Conservation (phyloP, 1,140 invertebrate species). For the Drosophila bifasciata region DNA sequence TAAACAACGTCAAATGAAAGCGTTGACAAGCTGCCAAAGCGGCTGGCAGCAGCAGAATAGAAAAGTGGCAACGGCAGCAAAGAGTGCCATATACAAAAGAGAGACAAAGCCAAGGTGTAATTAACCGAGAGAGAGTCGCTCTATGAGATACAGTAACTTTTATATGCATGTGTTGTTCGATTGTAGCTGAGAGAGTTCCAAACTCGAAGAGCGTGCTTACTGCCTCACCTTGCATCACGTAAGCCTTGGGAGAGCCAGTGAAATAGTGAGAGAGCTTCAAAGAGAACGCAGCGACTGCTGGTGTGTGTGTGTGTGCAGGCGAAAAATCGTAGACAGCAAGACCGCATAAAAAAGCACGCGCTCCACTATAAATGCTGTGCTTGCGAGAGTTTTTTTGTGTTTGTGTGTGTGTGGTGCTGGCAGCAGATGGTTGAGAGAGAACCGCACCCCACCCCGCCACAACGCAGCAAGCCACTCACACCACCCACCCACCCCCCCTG, state of each 20-base stretch:
- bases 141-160: too few relatives aligned
- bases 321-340: slow-evolving; percentile 31
- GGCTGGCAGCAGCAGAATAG: not conserved
- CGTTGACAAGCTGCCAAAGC: slow-evolving; percentile 60
- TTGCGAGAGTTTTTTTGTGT: slow-evolving; percentile 37
- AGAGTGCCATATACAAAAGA: slow-evolving; percentile 8
- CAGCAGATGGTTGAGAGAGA: slow-evolving; percentile 43
- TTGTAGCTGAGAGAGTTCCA: not conserved
- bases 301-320: slow-evolving; percentile 26
- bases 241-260: not conserved
- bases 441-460: slow-evolving; percentile 47
- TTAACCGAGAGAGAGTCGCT: slow-evolving; percentile 14
- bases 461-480: slow-evolving; percentile 1
- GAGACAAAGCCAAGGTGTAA: not conserved
- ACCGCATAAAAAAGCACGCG: slow-evolving; percentile 47
- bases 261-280: slow-evolving; percentile 6
- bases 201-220: not conserved
- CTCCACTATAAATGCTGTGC: slow-evolving; percentile 30
- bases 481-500: not conserved
- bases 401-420: slow-evolving; percentile 47
- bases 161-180: not conserved
- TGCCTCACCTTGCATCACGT: too few relatives aligned
- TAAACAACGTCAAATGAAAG: slow-evolving; percentile 73
- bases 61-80: slow-evolving; percentile 5
- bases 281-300: slow-evolving; percentile 5